Conservation (phyloP, 2,797 vertebrate species). For the Poecilia velifera region DNA sequence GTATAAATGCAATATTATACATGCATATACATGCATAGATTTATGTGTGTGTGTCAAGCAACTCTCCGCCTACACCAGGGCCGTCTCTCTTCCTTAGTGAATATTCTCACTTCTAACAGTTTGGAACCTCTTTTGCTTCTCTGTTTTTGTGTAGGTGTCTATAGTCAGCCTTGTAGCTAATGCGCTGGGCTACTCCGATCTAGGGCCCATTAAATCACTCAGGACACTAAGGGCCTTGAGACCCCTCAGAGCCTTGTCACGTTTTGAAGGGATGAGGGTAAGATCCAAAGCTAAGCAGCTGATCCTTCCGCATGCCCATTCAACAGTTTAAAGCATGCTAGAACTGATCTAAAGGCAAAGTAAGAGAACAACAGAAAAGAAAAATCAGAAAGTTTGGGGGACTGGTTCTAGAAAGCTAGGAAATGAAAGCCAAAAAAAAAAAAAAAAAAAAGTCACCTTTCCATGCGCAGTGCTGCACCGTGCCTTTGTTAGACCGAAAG, state of each 20-base stretch:
- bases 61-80: conserved; percentile 89
- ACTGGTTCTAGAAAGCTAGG: conserved; percentile 63
- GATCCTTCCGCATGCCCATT: conserved; percentile 99
- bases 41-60: conserved; percentile 85
- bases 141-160: conserved; percentile 99
- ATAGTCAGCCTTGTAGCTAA: conserved; percentile 99
- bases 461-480: conserved; percentile 80
- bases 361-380: conserved; percentile 61
- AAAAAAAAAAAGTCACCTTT: conserved; percentile 76
- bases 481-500: conserved; percentile 79
- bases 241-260: conserved; percentile 99
- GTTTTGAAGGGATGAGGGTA: conserved; percentile 99
- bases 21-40: conserved; percentile 84
- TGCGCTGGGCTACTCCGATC: conserved; percentile 99
- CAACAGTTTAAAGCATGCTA: conserved; percentile 98
- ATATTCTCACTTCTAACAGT: conserved; percentile 95
- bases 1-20: conserved; percentile 86
- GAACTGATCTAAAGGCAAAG: conserved; percentile 89
- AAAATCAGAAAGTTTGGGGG: conserved; percentile 70
- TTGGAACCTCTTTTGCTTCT: conserved; percentile 97
- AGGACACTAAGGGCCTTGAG: conserved; percentile 99
- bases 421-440: conserved; percentile 75
- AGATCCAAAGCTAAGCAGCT: conserved; percentile 88
- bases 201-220: conserved; percentile 99
- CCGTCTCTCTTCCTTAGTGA: conserved; percentile 84